Evolutionary conservation across 2,113 vertebrate genomes (phyloP).

Genomic region (Dasyornis broadbenti): DNA sequence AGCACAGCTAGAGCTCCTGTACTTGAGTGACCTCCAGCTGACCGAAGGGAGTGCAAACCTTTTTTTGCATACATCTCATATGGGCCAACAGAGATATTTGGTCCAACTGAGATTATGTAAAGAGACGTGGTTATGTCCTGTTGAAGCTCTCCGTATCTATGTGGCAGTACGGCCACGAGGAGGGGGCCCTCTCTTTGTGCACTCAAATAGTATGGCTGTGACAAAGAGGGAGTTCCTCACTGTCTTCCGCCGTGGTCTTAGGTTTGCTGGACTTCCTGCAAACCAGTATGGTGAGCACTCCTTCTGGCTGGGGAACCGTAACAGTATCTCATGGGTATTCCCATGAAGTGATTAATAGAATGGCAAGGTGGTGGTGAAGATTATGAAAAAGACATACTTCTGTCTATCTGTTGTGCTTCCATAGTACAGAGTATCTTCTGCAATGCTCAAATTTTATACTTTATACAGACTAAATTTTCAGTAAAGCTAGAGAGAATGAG

Average conservation of each 20-base stretch:
- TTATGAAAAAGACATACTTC: not conserved
- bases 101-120: not conserved
- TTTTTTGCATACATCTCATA: not conserved
- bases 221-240: not conserved
- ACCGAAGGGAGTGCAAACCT: not conserved
- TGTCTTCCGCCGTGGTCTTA: not conserved
- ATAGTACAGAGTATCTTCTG: not conserved
- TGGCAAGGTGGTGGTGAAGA: not conserved
- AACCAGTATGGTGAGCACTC: not conserved
- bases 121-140: not conserved
- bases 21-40: not conserved
- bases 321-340: not conserved
- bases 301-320: not conserved
- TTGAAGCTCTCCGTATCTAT: not conserved
- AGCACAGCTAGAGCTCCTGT: not conserved
- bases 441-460: not conserved
- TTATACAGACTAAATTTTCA: not conserved
- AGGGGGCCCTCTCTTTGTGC: constrained; percentile 35
- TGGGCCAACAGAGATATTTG: not conserved
- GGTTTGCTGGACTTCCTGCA: not conserved
- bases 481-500: not conserved
- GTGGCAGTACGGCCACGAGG: not conserved
- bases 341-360: not conserved
- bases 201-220: not conserved
- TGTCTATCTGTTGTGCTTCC: not conserved